A percentile compares a stretch with the other conserved stretches of the same genome.
phyloP scores from a whole-genome alignment of 2,888 invertebrate genomes.

The Thalpophila matura region DNA sequence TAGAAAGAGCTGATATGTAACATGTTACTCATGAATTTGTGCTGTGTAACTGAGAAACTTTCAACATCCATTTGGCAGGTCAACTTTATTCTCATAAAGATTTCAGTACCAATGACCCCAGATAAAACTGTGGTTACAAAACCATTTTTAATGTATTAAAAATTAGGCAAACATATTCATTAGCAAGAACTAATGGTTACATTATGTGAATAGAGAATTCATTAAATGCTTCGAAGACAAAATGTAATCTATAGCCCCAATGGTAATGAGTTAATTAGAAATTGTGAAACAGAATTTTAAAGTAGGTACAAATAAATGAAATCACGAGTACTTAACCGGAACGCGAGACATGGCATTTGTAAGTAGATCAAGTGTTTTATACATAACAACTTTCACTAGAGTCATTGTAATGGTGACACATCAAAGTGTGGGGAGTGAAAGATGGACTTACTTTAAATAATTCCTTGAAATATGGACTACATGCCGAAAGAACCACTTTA shows the following conservation, averaged over 20 bases:
- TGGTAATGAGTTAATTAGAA: conserved; percentile 89
- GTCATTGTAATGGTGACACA: conserved; percentile 91
- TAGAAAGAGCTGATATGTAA: conserved; percentile 21
- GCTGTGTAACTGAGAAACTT: conserved; percentile 40
- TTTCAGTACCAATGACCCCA: conserved; percentile 62
- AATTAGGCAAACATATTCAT: conserved; percentile 69
- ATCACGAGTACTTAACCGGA: conserved; percentile 91
- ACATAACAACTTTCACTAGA: conserved; percentile 91
- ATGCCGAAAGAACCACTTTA: conserved; percentile 96
- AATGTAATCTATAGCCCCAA: conserved; percentile 78
- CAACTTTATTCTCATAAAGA: conserved; percentile 48
- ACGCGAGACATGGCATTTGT: conserved; percentile 91
- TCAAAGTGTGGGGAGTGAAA: conserved; percentile 90
- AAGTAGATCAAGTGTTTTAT: conserved; percentile 91
- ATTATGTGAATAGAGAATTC: conserved; percentile 69
- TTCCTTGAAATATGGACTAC: conserved; percentile 97
- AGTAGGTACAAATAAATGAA: conserved; percentile 90
- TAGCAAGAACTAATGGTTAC: conserved; percentile 71
- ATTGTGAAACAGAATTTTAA: conserved; percentile 90
- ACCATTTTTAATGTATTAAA: conserved; percentile 64
- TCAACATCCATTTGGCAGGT: conserved; percentile 46
- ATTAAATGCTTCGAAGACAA: conserved; percentile 70
- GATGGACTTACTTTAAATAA: conserved; percentile 94
- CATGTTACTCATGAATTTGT: conserved; percentile 4
- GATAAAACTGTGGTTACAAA: conserved; percentile 66